Conservation (phyloP, 2,113 vertebrate genomes). For the Clupea harengus region DNA sequence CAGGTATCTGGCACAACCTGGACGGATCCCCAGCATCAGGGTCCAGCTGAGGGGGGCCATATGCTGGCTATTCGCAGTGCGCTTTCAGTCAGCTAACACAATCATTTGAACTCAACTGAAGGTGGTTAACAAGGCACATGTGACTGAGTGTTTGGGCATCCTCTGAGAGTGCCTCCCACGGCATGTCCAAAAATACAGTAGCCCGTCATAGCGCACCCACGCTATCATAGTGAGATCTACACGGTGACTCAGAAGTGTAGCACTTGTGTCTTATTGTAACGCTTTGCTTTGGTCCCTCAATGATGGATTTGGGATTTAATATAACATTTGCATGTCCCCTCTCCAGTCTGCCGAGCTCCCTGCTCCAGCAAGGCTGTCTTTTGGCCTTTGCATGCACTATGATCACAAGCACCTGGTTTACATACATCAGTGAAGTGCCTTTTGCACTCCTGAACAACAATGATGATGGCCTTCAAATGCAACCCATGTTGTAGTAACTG, state of each 20-base stretch:
- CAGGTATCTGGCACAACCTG: no score
- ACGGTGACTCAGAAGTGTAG: no score
- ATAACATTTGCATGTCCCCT: constrained; percentile 40
- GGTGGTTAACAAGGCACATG: not conserved
- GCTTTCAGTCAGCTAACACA: no score
- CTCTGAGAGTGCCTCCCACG: no score
- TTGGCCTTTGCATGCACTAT: constrained; percentile 47
- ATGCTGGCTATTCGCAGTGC: no score
- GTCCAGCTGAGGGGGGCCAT: no score
- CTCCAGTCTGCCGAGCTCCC: not conserved
- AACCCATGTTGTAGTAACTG: not conserved
- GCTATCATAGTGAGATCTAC: no score
- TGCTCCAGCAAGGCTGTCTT: constrained; percentile 22
- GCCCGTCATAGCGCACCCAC: not conserved
- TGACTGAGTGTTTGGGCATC: no score
- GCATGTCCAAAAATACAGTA: not conserved
- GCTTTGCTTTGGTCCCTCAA: not conserved
- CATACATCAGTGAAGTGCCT: constrained; percentile 35
- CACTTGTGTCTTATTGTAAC: not conserved
- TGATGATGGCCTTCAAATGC: not conserved
- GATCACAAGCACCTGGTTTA: constrained; percentile 46
- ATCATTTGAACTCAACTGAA: not conserved
- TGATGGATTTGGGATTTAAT: constrained; percentile 4
- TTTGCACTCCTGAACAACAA: not conserved
- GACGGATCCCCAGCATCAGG: no score